Conservation (phyloP, 2,113 vertebrate genomes). For the Pygoscelis adeliae region DNA sequence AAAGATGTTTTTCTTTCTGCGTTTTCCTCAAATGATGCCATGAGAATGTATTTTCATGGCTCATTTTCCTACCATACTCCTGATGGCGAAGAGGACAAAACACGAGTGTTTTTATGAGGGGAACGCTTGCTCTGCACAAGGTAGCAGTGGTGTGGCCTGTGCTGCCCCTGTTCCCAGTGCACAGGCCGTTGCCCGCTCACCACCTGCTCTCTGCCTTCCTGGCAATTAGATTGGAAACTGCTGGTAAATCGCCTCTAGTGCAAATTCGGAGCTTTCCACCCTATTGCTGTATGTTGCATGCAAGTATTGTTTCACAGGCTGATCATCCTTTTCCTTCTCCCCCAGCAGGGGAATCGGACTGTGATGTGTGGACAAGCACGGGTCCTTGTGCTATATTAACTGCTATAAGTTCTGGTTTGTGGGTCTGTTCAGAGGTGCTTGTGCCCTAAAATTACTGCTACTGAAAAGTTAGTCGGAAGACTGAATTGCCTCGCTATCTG, state of each 20-base stretch:
- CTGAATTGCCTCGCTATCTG: not conserved
- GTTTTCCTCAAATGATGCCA: not conserved
- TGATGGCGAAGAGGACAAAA: not conserved
- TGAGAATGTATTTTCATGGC: not conserved
- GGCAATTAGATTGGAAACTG: not conserved
- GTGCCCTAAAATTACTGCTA: not conserved
- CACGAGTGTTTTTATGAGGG: accelerated
- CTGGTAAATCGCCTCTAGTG: not conserved
- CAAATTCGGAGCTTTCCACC: not conserved
- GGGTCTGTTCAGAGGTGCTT: not conserved
- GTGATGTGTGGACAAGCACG: not conserved
- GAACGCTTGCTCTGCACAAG: not conserved
- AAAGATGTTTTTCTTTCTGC: not conserved
- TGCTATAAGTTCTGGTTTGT: not conserved
- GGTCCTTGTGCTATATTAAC: too few species aligned
- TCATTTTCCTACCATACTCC: accelerated
- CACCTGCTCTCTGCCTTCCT: not conserved
- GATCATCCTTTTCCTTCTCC: not conserved
- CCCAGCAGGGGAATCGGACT: not conserved
- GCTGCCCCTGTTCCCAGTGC: accelerated
- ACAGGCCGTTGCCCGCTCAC: accelerated
- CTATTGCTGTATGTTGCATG: not conserved
- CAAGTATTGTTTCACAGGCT: not conserved
- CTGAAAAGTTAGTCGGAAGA: not conserved
- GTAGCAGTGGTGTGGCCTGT: not conserved